phyloP scores from a whole-genome alignment of 2,113 vertebrate genomes.

The Gallinago paraguaiae region DNA sequence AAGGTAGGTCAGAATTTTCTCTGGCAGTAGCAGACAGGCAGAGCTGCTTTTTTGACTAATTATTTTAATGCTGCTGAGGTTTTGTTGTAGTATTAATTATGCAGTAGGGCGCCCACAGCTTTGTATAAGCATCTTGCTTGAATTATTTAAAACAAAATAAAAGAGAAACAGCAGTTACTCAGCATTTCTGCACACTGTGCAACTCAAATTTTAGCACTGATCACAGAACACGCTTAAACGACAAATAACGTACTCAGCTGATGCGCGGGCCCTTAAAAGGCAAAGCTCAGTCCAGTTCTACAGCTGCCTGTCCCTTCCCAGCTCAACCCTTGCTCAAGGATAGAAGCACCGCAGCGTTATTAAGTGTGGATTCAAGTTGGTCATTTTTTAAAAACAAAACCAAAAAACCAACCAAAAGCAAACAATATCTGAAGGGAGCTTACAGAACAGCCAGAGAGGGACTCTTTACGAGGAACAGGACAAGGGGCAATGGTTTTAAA shows the following conservation, averaged over 20 bases:
- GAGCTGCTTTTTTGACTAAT: not conserved
- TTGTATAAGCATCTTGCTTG: not conserved
- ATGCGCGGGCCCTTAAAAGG: not conserved
- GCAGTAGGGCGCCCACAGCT: not conserved
- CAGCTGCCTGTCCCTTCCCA: not conserved
- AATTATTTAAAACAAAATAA: slow-evolving; percentile 40
- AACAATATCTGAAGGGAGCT: too few relatives aligned
- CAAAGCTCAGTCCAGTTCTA: not conserved
- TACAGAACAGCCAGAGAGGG: too few relatives aligned
- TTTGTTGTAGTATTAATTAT: slow-evolving; percentile 22
- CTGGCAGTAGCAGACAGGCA: not conserved
- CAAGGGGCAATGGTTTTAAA: too few relatives aligned
- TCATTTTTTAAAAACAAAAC: not conserved
- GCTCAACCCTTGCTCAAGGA: not conserved
- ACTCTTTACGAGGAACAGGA: too few relatives aligned
- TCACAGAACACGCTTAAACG: not conserved
- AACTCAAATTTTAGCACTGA: not conserved
- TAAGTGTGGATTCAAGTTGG: not conserved
- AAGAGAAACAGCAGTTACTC: not conserved
- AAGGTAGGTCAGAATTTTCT: not conserved
- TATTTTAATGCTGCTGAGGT: slow-evolving; percentile 29
- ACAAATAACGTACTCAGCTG: not conserved
- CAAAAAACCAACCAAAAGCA: not conserved
- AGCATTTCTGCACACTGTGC: not conserved
- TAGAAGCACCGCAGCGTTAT: not conserved